Conservation (phyloP, 1,140 invertebrate genomes). For the Brachionus plicatilis region DNA sequence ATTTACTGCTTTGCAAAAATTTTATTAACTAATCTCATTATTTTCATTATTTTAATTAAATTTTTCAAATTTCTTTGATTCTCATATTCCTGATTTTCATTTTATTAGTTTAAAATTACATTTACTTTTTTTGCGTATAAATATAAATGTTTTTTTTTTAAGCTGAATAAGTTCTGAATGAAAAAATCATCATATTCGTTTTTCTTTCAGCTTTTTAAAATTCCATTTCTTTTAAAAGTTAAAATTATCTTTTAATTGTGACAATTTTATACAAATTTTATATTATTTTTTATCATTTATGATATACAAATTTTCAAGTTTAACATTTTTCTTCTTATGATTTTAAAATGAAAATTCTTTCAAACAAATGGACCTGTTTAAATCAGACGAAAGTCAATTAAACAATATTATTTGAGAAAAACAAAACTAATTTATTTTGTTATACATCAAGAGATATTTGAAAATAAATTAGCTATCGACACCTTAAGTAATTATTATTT, state of each 20-base stretch:
- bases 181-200: too few relatives aligned
- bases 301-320: too few relatives aligned
- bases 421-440: background rate
- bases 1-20: background rate
- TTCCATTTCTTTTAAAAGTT: too few relatives aligned
- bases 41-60: background rate
- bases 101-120: background rate
- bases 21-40: background rate
- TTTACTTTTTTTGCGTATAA: background rate
- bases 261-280: too few relatives aligned
- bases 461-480: background rate
- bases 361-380: too few relatives aligned
- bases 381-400: too few relatives aligned
- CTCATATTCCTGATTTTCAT: background rate
- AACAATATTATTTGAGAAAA: too few relatives aligned
- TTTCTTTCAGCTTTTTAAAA: too few relatives aligned
- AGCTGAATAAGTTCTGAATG: background rate
- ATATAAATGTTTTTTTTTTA: background rate
- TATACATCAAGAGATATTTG: background rate
- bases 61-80: background rate
- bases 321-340: too few relatives aligned
- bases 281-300: too few relatives aligned
- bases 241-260: too few relatives aligned
- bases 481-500: background rate
- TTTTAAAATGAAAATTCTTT: too few relatives aligned